A percentile compares a stretch with the other conserved stretches of the same genome.
Evolutionary conservation across 2,113 vertebrate genomes (phyloP).

Genomic region (Triplophysa rosa): DNA sequence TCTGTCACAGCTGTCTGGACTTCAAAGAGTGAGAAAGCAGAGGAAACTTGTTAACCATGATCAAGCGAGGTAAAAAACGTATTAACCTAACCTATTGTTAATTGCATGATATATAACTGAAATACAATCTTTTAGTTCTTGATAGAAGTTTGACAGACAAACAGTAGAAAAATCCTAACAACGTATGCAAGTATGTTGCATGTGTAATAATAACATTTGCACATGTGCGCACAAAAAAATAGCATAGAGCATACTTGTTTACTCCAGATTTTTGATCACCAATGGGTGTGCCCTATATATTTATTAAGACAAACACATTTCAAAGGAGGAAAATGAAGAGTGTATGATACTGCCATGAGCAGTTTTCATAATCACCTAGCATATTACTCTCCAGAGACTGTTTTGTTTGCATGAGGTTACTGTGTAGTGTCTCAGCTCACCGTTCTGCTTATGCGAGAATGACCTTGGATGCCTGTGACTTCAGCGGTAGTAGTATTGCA

Average conservation of each 20-base stretch:
- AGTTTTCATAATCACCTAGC: constrained; percentile 31
- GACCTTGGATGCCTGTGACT: constrained; percentile 68
- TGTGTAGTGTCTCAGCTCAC: constrained; percentile 8
- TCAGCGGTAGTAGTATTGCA: constrained; percentile 63
- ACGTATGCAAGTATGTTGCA: too few species aligned
- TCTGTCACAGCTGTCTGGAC: too few species aligned
- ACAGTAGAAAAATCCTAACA: too few species aligned
- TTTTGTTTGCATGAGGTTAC: constrained; percentile 26
- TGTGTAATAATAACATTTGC: too few species aligned
- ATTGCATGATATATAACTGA: too few species aligned
- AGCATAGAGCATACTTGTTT: neutral
- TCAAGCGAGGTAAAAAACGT: too few species aligned
- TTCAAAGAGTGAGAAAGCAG: neutral
- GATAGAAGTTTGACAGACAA: too few species aligned
- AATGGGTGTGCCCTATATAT: too few species aligned
- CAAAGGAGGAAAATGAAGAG: neutral
- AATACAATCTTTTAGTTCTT: too few species aligned
- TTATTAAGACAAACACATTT: neutral
- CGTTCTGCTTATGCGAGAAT: constrained; percentile 56
- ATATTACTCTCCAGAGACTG: neutral
- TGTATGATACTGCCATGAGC: constrained; percentile 8
- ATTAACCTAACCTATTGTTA: too few species aligned
- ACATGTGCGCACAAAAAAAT: too few species aligned
- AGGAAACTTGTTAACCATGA: neutral
- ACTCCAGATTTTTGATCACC: constrained; percentile 3